Base-by-base conservation (phyloP, 2,797 vertebrate genomes). In the Acipenser oxyrinchus region DNA sequence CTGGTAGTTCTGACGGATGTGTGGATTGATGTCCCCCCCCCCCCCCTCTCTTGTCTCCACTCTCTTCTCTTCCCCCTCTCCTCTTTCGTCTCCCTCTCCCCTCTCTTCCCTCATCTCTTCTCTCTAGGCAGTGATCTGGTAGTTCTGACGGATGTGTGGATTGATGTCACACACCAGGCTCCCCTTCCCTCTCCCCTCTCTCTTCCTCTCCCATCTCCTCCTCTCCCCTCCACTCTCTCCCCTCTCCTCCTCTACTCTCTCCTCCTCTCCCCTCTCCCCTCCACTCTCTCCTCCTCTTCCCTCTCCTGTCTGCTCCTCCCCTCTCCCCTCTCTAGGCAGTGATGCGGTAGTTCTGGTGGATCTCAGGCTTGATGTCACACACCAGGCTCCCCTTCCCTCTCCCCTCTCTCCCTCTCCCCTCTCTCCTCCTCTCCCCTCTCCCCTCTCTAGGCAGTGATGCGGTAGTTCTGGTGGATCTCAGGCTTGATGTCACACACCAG, bases 1-100 rank as follows among this genome's bases (percentile, higher is more conserved):
- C 69, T 86, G 88, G 11, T 89, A 92, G 73, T 92, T 92, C 59
- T 86, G 71, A 0, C 91, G 90, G 74, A 92, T 89, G 73, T 91
- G 83, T 0, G 90, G 90, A 51, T 80, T 87, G 76, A 91, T 87
- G 63, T 92, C 86, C 0, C 84, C 23, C 2, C 23, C 23, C 2
- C 23, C 2, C 2, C 23, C 4, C 23, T 37, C 23, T 37, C 23
- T 23, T 23, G 23, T 23, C 23, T 23, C 23, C 18, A 37, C 7
- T 60, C 9, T 67, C 48, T 15, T 2, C 49, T n/a, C 1, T 58
- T 1, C 49, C 11, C 18, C 12, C 12, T 10, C 13, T 60, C 62
- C 15, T 18, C 59, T 12, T 15, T 9, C 13, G 5, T 48, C 7
- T 48, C 58, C 49, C 13, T 11, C 12, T 18, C 59, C 15, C 15